Evolutionary conservation across 2,888 invertebrate genomes (phyloP).

Genomic region (Ophion ellenae): DNA sequence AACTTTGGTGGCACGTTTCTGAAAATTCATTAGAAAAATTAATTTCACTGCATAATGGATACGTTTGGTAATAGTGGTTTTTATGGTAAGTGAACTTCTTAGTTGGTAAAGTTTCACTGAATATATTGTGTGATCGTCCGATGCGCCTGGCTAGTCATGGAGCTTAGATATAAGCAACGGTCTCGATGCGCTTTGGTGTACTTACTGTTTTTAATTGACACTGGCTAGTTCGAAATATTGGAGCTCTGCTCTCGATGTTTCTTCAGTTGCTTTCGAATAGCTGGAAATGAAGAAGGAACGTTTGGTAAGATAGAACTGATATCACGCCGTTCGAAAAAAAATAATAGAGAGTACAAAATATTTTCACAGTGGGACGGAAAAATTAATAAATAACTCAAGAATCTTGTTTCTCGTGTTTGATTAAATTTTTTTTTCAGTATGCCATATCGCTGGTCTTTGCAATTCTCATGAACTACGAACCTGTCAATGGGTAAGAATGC

Average conservation of each 20-base stretch:
- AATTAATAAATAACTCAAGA: background rate
- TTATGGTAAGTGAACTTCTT: constrained; percentile 40
- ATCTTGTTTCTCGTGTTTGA: background rate
- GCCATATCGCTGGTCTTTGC: constrained; percentile 55
- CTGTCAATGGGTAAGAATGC: constrained; percentile 56
- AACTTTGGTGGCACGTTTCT: background rate
- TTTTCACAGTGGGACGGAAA: background rate
- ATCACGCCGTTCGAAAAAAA: background rate
- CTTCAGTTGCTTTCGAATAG: constrained; percentile 4
- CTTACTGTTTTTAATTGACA: constrained; percentile 65
- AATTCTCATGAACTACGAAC: constrained; percentile 53
- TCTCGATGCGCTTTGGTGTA: constrained; percentile 65
- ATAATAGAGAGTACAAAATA: background rate
- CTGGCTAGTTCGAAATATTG: constrained; percentile 36
- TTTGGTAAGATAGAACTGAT: constrained; percentile 71
- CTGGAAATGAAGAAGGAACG: constrained; percentile 70
- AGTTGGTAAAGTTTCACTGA: constrained; percentile 72
- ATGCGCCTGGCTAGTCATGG: constrained; percentile 72
- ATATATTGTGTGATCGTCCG: constrained; percentile 69
- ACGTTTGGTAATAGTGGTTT: constrained; percentile 21
- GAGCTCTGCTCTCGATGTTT: constrained; percentile 18
- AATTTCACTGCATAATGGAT: background rate
- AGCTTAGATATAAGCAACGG: constrained; percentile 73
- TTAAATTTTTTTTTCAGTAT: constrained; percentile 57
- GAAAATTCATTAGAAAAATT: background rate